These are phyloP conservation scores for Toxotes jaculatrix DNA, from an alignment of 2,113 vertebrate species.

Conservation along the genomic window DNA sequence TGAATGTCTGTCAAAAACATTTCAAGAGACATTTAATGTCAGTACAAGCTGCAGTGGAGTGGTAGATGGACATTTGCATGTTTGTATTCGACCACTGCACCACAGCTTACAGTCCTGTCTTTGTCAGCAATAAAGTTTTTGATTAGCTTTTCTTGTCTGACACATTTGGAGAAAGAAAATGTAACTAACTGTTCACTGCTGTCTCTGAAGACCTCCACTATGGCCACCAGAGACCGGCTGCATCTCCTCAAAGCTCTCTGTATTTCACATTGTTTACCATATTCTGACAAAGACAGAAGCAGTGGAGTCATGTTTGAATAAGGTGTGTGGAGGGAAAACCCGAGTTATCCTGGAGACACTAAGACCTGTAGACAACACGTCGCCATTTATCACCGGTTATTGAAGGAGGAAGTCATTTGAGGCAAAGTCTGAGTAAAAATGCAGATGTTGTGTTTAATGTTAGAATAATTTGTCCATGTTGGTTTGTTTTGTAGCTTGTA, in stretches of 20 bases:
- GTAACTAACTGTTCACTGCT: too few species aligned
- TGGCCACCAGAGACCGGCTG: too few species aligned
- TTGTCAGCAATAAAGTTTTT: neutral
- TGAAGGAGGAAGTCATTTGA: slow-evolving; percentile 49
- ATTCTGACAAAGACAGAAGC: slow-evolving; percentile 11
- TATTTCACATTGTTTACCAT: slow-evolving; percentile 1
- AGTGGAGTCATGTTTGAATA: slow-evolving; percentile 1
- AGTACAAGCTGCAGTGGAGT: too few species aligned
- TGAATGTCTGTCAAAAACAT: neutral
- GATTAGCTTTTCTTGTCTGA: neutral
- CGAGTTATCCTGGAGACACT: slow-evolving; percentile 52
- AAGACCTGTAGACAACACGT: slow-evolving; percentile 56
- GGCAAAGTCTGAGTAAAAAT: slow-evolving; percentile 21
- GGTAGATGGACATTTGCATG: neutral
- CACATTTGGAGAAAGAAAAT: too few species aligned
- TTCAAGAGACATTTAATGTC: neutral
- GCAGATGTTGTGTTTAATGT: slow-evolving; percentile 1
- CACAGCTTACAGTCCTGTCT: neutral
- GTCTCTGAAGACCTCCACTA: neutral
- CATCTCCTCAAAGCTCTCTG: neutral
- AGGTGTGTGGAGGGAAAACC: slow-evolving; percentile 9
- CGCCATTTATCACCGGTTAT: slow-evolving; percentile 23
- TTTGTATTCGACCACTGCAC: neutral
- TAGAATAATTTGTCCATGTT: neutral
- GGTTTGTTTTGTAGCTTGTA: neutral